These are phyloP conservation scores for Drosophila tristis DNA, from an alignment of 1,140 invertebrate genomes.

Conservation along the genomic window DNA sequence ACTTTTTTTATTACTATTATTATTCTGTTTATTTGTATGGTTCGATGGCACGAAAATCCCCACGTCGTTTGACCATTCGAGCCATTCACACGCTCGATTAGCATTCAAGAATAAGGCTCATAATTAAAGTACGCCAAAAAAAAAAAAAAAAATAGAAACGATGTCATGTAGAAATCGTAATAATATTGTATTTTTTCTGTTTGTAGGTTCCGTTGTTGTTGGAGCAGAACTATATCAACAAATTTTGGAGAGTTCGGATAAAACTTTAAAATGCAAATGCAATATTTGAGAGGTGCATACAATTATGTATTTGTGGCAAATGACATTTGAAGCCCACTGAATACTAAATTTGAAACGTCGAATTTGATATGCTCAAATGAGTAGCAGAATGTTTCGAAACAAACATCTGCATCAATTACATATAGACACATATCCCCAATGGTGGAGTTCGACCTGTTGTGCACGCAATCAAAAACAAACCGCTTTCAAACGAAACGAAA, in stretches of 20 bases:
- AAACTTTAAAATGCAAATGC: constrained; percentile 24
- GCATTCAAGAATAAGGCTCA: constrained; percentile 51
- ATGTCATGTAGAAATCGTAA: constrained; percentile 15
- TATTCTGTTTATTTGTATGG: constrained; percentile 2
- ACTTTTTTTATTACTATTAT: constrained; percentile 3
- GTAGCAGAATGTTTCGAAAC: not conserved
- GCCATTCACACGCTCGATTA: constrained; percentile 70
- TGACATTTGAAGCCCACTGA: constrained; percentile 38
- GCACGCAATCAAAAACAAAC: constrained; percentile 15
- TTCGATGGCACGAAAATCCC: not conserved
- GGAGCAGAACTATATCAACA: not conserved
- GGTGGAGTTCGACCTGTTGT: not conserved
- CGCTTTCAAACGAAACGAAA: constrained; percentile 6
- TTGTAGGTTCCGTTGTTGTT: no score
- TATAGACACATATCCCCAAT: not conserved
- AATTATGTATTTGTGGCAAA: constrained; percentile 32
- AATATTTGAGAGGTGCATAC: not conserved
- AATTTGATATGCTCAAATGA: constrained; percentile 9
- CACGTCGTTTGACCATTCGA: constrained; percentile 25
- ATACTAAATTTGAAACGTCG: constrained; percentile 13
- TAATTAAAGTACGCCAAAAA: constrained; percentile 46
- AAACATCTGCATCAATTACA: not conserved
- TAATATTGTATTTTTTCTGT: constrained; percentile 6
- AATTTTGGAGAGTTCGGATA: no score
- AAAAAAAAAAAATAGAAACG: constrained; percentile 2